Conservation (phyloP, 2,113 vertebrate genomes). For the Rhinoptilus africanus region DNA sequence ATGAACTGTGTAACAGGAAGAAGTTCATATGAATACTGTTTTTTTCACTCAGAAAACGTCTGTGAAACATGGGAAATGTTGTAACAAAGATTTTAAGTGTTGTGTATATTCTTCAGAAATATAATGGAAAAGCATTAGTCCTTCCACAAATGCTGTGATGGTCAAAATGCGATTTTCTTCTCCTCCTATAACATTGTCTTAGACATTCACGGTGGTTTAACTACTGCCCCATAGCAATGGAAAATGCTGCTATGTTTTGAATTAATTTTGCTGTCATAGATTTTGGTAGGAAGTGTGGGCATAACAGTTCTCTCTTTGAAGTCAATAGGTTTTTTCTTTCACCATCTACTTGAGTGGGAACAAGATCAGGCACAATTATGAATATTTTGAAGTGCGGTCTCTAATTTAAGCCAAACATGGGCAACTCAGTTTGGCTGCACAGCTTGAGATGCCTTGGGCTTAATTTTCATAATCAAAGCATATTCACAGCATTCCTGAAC, state of each 20-base stretch:
- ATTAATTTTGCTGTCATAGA: not conserved
- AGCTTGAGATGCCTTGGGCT: not conserved
- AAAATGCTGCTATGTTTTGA: not conserved
- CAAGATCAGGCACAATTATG: not conserved
- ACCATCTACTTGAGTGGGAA: not conserved
- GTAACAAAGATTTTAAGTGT: not conserved
- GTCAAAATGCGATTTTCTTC: not conserved
- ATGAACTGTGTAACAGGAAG: not conserved
- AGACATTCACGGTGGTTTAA: not conserved
- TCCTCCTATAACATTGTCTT: not conserved
- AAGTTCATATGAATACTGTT: rapidly evolving
- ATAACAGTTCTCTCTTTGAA: not conserved
- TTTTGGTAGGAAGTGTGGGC: not conserved
- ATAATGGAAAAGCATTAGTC: not conserved
- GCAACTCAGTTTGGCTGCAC: not conserved
- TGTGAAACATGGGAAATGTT: not conserved
- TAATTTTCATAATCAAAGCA: slow-evolving; percentile 43
- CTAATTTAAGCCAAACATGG: not conserved
- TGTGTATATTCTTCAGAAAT: not conserved
- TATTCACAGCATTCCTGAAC: not conserved
- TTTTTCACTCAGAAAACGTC: not conserved
- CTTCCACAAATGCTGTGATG: not conserved
- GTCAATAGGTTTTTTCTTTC: not conserved
- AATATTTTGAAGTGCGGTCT: not conserved
- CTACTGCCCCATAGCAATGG: not conserved